Conservation (phyloP, 2,888 invertebrate species). For the Agonopterix subpropinquella region DNA sequence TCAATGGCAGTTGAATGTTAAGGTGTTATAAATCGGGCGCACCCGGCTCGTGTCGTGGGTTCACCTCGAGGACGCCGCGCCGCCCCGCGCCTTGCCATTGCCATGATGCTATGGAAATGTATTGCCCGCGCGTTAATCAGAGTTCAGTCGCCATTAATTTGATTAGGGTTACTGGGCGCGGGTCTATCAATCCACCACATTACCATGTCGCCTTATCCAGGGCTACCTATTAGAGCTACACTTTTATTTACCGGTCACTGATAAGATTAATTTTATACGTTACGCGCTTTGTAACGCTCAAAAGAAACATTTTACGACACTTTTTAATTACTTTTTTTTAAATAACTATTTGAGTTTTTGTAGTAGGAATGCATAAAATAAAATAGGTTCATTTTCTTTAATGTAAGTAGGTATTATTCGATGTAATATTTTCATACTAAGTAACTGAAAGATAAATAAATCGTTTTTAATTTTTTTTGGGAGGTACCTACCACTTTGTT, state of each 20-base stretch:
- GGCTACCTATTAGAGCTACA: constrained; percentile 7
- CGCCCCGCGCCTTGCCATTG: not conserved
- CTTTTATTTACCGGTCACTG: constrained; percentile 8
- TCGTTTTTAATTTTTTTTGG: too few relatives aligned
- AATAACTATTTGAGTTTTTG: too few relatives aligned
- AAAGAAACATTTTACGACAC: too few relatives aligned
- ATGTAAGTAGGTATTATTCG: too few relatives aligned
- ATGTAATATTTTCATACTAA: too few relatives aligned
- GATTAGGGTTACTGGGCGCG: constrained; percentile 75
- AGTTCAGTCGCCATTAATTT: constrained; percentile 71
- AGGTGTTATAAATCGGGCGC: constrained; percentile 65
- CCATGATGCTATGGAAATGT: constrained; percentile 6
- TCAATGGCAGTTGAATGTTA: constrained; percentile 27
- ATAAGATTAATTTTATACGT: constrained; percentile 15
- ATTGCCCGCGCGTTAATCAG: constrained; percentile 60
- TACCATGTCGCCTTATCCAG: constrained; percentile 52
- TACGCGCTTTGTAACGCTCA: too few relatives aligned
- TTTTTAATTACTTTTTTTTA: too few relatives aligned
- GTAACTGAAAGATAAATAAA: too few relatives aligned
- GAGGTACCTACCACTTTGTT: too few relatives aligned
- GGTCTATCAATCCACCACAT: constrained; percentile 70
- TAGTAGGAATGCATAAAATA: too few relatives aligned
- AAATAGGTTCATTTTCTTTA: too few relatives aligned
- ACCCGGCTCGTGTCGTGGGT: constrained; percentile 5
- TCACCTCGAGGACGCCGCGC: constrained; percentile 5